A percentile compares a stretch with the other conserved stretches of the same genome.
phyloP scores from a whole-genome alignment of 2,797 vertebrate species.

The Setipinna tenuifilis region DNA sequence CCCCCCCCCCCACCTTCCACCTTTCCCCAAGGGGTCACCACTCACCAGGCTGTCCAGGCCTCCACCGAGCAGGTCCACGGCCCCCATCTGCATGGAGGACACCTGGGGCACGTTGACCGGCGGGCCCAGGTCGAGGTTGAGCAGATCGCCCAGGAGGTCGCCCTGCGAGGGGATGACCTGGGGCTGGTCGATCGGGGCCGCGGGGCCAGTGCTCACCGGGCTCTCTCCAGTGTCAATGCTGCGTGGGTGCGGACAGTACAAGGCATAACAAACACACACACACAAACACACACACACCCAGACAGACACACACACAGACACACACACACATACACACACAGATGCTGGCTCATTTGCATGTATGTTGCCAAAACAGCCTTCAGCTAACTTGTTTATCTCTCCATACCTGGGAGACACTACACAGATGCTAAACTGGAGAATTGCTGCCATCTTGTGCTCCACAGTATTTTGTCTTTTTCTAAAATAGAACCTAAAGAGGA shows the following conservation, averaged over 20 bases:
- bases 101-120: conserved; percentile 94
- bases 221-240: conserved; percentile 94
- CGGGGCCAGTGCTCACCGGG: conserved; percentile 83
- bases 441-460: too few relatives aligned
- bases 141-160: conserved; percentile 93
- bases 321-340: neutral
- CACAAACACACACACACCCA: neutral
- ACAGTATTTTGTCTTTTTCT: too few relatives aligned
- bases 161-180: conserved; percentile 95
- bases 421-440: too few relatives aligned
- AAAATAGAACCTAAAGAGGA: too few relatives aligned
- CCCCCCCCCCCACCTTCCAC: too few relatives aligned
- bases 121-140: conserved; percentile 95
- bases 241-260: conserved; percentile 17
- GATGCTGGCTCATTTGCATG: neutral
- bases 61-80: conserved; percentile 94
- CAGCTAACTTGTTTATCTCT: neutral
- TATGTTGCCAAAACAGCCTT: neutral
- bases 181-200: conserved; percentile 85
- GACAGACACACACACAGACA: too few relatives aligned
- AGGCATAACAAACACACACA: neutral
- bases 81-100: conserved; percentile 95
- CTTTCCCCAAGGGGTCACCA: neutral
- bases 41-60: conserved; percentile 96
- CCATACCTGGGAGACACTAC: neutral